Evolutionary conservation across 2,113 vertebrate species (phyloP), one percentile per base, ranked within the genome.

Genomic region (Axis porcinus): DNA sequence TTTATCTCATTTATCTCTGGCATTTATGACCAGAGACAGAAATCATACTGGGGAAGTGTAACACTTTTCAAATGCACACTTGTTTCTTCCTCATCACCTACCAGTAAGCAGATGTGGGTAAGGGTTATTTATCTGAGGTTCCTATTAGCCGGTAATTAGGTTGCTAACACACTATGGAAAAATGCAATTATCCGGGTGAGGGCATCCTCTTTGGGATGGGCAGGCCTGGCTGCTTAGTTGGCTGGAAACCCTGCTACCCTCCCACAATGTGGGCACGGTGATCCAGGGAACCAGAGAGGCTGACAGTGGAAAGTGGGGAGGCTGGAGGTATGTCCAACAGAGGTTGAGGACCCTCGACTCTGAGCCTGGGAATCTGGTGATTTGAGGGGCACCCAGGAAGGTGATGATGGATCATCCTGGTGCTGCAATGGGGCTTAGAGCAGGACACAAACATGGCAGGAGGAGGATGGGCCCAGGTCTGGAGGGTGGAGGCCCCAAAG

Each of bases 301-400:
- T 15, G 0, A 12, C 3, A 7, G 30, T 0, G 0, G 40, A 4
- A 1, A 3, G 14, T 2, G 4, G 2, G 15, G 14, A 1, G 15
- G 45, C 5, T 33, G 23, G 4, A 54, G n/a, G 4, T 47, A 10
- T 2, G 19, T 47, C 57, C 52, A 7, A 17, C 6, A 36, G n/a
- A 89, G 55, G 45, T 67, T 47, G 64, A 54, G 43, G 50, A 45
- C 58, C 33, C 78, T 86, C 58, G 47, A 45, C 87, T 62, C 86
- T 23, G 54, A 96, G 70, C 23, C 15, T 10, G 4, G 47, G 60
- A 30, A 78, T 19, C 62, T 2, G 16, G 7, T 30, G 25, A 28
- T 33, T 45, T n/a, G 2, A 86, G n/a, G 54, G 76, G 40, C 54
- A 57, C 52, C 54, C 6, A 11, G 25, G 67, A 57, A 78, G 81